phyloP scores from a whole-genome alignment of 1,140 invertebrate genomes.

The Caerostris darwini region DNA sequence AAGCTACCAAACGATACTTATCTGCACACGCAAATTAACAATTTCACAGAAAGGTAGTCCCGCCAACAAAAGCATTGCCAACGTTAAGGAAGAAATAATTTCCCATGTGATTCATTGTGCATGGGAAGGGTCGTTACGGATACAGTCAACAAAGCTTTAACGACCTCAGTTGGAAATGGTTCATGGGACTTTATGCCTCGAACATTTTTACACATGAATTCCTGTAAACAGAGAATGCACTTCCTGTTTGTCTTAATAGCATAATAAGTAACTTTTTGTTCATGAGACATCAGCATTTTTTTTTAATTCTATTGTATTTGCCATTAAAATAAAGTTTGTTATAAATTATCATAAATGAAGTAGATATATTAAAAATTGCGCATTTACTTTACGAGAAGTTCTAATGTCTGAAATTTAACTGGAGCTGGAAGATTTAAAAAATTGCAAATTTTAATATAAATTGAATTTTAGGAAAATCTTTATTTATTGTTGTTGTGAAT shows the following conservation, averaged over 20 bases:
- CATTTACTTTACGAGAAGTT: too few relatives aligned
- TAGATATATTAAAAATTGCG: too few relatives aligned
- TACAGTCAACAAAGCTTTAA: not conserved
- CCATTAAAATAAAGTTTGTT: too few relatives aligned
- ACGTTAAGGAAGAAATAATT: slow-evolving; percentile 11
- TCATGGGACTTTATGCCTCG: not conserved
- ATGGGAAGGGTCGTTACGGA: not conserved
- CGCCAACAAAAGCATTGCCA: not conserved
- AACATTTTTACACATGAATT: slow-evolving; percentile 6
- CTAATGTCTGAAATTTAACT: too few relatives aligned
- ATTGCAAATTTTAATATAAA: too few relatives aligned
- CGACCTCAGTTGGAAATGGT: slow-evolving; percentile 4
- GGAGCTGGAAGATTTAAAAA: too few relatives aligned
- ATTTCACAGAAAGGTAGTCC: not conserved
- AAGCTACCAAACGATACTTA: not conserved
- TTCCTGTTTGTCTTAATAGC: slow-evolving; percentile 23
- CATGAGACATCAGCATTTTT: too few relatives aligned
- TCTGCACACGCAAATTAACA: not conserved
- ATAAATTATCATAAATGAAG: too few relatives aligned
- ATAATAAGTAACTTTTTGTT: not conserved
- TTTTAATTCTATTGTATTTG: too few relatives aligned
- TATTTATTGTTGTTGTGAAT: too few relatives aligned
- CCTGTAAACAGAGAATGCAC: slow-evolving; percentile 17
- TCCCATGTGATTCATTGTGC: not conserved
- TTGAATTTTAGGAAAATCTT: too few relatives aligned